A percentile compares a stretch with the other conserved stretches of the same genome.
Conservation (phyloP, 2,888 invertebrate genomes). For the Hydrotaea cyrtoneurina region DNA sequence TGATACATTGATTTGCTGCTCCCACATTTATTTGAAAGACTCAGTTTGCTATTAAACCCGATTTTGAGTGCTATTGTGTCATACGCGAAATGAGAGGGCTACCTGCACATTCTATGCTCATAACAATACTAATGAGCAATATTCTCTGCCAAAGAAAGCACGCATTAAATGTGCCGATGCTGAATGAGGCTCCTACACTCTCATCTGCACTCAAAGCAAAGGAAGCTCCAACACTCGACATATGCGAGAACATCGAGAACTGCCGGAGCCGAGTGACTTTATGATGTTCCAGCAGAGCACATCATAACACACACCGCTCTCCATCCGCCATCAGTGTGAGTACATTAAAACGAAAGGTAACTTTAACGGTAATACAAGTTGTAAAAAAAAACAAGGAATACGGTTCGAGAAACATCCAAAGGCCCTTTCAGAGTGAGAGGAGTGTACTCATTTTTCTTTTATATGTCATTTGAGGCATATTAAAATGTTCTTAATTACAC, state of each 20-base stretch:
- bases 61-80: too few species aligned
- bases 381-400: conserved; percentile 31
- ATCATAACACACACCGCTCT: background rate
- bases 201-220: conserved; percentile 33
- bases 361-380: conserved; percentile 50
- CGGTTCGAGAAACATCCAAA: background rate
- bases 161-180: conserved; percentile 42
- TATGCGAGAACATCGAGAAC: conserved; percentile 10
- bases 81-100: background rate
- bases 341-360: conserved; percentile 51
- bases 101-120: background rate
- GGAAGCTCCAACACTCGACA: conserved; percentile 34
- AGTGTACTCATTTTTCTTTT: conserved; percentile 52
- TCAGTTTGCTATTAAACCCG: too few species aligned
- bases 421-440: conserved; percentile 17
- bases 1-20: too few species aligned
- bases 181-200: conserved; percentile 18
- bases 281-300: conserved; percentile 18
- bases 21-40: too few species aligned
- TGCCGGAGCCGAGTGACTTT: conserved; percentile 33
- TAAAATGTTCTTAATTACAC: conserved; percentile 62
- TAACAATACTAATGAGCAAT: conserved; percentile 59
- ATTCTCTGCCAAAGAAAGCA: conserved; percentile 30
- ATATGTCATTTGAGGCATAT: conserved; percentile 62
- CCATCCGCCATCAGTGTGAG: conserved; percentile 26